phyloP scores from a whole-genome alignment of 2,797 vertebrate genomes.

The Onychomys arenicola region DNA sequence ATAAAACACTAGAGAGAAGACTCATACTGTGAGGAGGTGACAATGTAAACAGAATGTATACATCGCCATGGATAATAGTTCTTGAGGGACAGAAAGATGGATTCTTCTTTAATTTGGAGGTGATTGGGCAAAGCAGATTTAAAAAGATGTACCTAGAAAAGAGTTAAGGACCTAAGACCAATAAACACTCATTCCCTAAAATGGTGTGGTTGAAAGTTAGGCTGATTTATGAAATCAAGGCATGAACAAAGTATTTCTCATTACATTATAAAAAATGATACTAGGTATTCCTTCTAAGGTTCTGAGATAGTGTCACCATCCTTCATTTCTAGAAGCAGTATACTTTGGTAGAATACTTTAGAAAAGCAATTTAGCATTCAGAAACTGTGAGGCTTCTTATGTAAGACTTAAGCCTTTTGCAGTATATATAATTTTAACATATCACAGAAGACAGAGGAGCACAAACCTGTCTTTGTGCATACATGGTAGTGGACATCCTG shows the following conservation, averaged over 20 bases:
- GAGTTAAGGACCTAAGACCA: background rate
- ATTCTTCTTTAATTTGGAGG: background rate
- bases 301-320: background rate
- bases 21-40: constrained; percentile 38
- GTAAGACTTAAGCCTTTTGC: constrained; percentile 69
- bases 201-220: background rate
- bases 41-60: constrained; percentile 66
- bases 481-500: background rate
- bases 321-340: constrained; percentile 49
- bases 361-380: constrained; percentile 58
- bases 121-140: background rate
- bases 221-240: background rate
- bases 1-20: constrained; percentile 59
- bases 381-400: constrained; percentile 65
- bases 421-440: constrained; percentile 72
- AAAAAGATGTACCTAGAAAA: background rate
- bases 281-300: background rate
- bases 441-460: constrained; percentile 61
- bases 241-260: constrained; percentile 17
- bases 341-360: constrained; percentile 42
- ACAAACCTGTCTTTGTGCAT: constrained; percentile 4
- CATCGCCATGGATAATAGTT: background rate
- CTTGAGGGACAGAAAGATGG: background rate
- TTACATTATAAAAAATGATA: constrained; percentile 54
- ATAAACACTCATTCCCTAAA: background rate